phyloP scores from a whole-genome alignment of 1,140 invertebrate genomes.

The Bombus soroeensis region DNA sequence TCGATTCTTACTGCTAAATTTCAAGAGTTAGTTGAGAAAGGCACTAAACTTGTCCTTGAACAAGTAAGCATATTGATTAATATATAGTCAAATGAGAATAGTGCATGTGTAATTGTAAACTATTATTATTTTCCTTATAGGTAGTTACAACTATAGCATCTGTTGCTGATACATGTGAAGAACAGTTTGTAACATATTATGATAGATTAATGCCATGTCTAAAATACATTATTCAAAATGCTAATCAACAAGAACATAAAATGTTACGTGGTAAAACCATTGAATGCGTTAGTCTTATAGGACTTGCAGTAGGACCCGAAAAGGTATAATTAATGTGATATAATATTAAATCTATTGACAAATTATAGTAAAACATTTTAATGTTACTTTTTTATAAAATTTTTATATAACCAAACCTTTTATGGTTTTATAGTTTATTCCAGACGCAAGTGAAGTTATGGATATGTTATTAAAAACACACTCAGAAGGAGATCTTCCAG shows the following conservation, averaged over 20 bases:
- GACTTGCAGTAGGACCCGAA: constrained; percentile 97
- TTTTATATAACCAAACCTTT: constrained; percentile 49
- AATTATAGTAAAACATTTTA: background rate
- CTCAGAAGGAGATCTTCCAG: constrained; percentile 91
- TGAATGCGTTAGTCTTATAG: constrained; percentile 99
- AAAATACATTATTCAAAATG: constrained; percentile 98
- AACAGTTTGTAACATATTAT: constrained; percentile 95
- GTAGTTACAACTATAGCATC: constrained; percentile 98
- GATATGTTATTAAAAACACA: constrained; percentile 96
- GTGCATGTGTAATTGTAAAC: background rate
- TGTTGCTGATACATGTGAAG: constrained; percentile 98
- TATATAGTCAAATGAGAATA: background rate
- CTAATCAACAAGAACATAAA: constrained; percentile 93
- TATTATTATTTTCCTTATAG: constrained; percentile 55
- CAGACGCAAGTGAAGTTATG: constrained; percentile 98
- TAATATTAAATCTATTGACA: background rate
- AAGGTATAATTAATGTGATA: constrained; percentile 84
- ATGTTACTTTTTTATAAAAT: background rate
- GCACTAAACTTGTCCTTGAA: constrained; percentile 98
- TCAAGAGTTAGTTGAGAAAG: constrained; percentile 95
- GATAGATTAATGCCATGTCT: constrained; percentile 96
- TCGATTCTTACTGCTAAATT: constrained; percentile 95
- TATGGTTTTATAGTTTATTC: constrained; percentile 87
- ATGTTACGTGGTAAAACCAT: constrained; percentile 97
- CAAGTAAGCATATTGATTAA: constrained; percentile 85